These are phyloP conservation scores for Epirrhoe tristata DNA, from an alignment of 2,888 invertebrate genomes.

Conservation along the genomic window DNA sequence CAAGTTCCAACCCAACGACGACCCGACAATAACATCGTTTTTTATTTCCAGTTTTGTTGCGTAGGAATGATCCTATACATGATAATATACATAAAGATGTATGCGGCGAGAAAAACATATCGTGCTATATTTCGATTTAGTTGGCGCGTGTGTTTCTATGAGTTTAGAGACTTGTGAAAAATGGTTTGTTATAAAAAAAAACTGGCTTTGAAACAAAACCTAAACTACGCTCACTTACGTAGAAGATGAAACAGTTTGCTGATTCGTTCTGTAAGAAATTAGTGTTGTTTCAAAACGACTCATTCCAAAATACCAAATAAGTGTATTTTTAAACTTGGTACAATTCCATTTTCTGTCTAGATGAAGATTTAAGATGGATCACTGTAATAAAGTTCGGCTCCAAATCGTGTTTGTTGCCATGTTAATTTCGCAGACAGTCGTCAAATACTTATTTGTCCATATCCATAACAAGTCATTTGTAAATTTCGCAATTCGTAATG, in stretches of 20 bases:
- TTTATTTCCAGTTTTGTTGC: too few species aligned
- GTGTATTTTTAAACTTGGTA: too few species aligned
- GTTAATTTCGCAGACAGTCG: too few species aligned
- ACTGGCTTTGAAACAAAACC: conserved; percentile 3
- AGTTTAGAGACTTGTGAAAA: background rate
- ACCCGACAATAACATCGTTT: too few species aligned
- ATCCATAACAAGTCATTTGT: too few species aligned
- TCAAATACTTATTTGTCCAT: too few species aligned
- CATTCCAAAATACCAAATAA: background rate
- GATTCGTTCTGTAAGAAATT: conserved; percentile 24
- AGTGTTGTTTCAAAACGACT: conserved; percentile 5
- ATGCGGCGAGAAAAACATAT: background rate
- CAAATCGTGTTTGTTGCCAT: too few species aligned
- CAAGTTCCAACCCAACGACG: too few species aligned
- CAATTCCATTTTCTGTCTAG: too few species aligned
- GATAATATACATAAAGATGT: background rate
- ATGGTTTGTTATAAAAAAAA: background rate
- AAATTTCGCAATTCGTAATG: too few species aligned
- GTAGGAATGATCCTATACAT: background rate
- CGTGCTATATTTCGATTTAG: background rate
- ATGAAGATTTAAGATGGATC: too few species aligned
- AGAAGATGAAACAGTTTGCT: conserved; percentile 29
- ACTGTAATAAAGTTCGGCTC: too few species aligned
- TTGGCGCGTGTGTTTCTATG: background rate
- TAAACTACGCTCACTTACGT: conserved; percentile 25